phyloP scores from a whole-genome alignment of 2,113 vertebrate genomes.

The Okapia johnstoni region DNA sequence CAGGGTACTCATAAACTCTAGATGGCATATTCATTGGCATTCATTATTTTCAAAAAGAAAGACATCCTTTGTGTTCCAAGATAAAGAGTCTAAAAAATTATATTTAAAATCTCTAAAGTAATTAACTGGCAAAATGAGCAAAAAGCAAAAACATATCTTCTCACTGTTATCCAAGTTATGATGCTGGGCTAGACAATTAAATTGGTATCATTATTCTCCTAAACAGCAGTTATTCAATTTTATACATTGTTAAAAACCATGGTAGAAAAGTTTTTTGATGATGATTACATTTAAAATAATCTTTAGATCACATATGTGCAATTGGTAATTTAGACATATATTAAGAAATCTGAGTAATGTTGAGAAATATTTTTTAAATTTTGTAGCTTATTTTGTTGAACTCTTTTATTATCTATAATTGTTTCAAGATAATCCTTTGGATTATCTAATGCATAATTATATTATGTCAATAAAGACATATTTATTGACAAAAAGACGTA shows the following conservation, averaged over 20 bases:
- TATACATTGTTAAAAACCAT: not conserved
- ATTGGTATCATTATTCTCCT: not conserved
- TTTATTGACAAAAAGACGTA: not conserved
- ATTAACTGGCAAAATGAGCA: not conserved
- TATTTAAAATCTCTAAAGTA: not conserved
- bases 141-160: not conserved
- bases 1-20: not conserved
- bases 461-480: not conserved
- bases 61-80: rapidly evolving
- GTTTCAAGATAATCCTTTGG: not conserved
- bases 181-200: not conserved
- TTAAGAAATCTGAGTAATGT: not conserved
- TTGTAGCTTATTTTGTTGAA: not conserved
- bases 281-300: not conserved
- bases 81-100: not conserved
- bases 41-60: not conserved
- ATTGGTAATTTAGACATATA: not conserved
- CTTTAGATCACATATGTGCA: not conserved
- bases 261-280: not conserved
- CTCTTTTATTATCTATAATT: not conserved
- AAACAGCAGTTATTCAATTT: not conserved
- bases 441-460: not conserved
- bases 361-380: not conserved
- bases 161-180: not conserved
- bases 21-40: not conserved